Evolutionary conservation across 2,888 invertebrate genomes (phyloP).

Genomic region (Rhyacophila evoluta): DNA sequence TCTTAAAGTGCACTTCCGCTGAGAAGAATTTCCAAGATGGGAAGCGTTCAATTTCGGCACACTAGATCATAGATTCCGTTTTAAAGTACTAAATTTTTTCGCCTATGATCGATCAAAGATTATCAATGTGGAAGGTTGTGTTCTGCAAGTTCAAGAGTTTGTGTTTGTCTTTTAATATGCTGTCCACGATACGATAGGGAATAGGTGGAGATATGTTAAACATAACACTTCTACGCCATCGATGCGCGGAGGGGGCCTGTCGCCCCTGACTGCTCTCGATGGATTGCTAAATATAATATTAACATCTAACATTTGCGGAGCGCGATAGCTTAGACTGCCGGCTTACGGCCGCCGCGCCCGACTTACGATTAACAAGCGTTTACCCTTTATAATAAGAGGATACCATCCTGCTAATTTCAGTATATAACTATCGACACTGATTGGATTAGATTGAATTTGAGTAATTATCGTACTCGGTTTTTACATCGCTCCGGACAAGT

Average conservation of each 20-base stretch:
- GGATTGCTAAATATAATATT: conserved; percentile 36
- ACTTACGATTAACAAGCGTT: conserved; percentile 32
- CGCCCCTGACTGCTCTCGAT: neutral
- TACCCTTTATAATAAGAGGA: conserved; percentile 30
- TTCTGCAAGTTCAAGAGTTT: conserved; percentile 51
- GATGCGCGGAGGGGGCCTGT: conserved; percentile 6
- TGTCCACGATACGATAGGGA: conserved; percentile 44
- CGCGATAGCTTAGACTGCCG: conserved; percentile 23
- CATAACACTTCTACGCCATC: conserved; percentile 42
- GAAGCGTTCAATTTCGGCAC: conserved; percentile 48
- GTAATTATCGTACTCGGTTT: no score
- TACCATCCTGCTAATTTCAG: conserved; percentile 32
- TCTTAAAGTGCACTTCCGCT: conserved; percentile 44
- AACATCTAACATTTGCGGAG: conserved; percentile 41
- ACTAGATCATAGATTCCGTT: conserved; percentile 53
- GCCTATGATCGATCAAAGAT: conserved; percentile 50
- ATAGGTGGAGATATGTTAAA: conserved; percentile 40
- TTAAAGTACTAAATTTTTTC: conserved; percentile 51
- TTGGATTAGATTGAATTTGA: conserved; percentile 39
- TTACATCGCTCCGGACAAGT: no score
- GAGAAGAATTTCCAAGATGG: conserved; percentile 36
- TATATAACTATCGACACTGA: conserved; percentile 40
- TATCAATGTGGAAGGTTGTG: conserved; percentile 48
- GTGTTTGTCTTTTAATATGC: conserved; percentile 50
- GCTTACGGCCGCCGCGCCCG: neutral